These are phyloP conservation scores for Mionectes olivaceus DNA, from an alignment of 2,797 vertebrate species.

Conservation along the genomic window DNA sequence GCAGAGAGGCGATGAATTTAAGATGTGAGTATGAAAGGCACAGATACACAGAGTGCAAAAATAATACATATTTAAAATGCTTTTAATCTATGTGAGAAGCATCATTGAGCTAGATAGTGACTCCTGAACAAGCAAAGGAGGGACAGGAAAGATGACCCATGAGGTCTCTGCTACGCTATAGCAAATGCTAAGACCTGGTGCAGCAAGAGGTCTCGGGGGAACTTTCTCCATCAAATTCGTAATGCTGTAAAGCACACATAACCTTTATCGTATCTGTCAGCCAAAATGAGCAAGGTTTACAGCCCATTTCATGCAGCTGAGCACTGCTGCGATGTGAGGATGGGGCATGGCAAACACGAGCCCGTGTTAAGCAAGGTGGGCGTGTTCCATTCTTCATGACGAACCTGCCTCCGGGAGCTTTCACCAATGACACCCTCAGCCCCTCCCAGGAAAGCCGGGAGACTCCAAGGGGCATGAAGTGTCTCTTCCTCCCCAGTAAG, in stretches of 20 bases:
- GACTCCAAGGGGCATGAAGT: fast-evolving
- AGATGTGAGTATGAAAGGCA: slow-evolving; percentile 36
- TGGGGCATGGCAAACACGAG: neutral
- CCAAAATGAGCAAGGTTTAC: slow-evolving; percentile 49
- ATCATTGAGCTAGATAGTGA: neutral
- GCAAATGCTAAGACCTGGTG: neutral
- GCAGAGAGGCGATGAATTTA: slow-evolving; percentile 46
- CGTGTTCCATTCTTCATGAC: neutral
- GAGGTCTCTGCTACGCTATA: neutral
- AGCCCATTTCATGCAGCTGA: slow-evolving; percentile 43
- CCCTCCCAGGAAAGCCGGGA: neutral
- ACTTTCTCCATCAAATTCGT: neutral
- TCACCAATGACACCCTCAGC: neutral
- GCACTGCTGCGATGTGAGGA: neutral
- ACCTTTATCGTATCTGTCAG: slow-evolving; percentile 40
- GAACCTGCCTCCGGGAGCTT: neutral
- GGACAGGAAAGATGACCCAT: neutral
- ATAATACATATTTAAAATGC: slow-evolving; percentile 23
- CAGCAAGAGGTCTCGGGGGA: neutral
- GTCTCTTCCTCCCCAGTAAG: neutral
- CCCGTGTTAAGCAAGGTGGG: neutral
- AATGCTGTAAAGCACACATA: slow-evolving; percentile 24
- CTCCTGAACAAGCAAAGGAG: neutral
- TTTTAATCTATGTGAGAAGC: slow-evolving; percentile 41
- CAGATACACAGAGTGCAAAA: neutral